These are phyloP conservation scores for Bellardia bayeri DNA, from an alignment of 2,888 invertebrate species.

Conservation along the genomic window DNA sequence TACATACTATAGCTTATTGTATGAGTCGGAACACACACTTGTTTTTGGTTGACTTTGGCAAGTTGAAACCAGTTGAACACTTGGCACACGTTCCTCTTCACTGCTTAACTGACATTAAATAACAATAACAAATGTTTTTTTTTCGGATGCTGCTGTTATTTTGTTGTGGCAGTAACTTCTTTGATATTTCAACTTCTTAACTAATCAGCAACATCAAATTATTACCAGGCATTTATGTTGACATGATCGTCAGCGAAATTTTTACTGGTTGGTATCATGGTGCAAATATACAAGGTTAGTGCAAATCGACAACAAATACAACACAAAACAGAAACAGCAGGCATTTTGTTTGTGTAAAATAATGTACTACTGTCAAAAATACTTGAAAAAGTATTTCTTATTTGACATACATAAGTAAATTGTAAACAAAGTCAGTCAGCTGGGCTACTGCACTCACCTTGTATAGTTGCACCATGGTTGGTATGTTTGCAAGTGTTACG, in stretches of 20 bases:
- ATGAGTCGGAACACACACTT: not conserved
- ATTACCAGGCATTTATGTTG: slow-evolving; percentile 62
- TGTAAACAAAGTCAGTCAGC: no score
- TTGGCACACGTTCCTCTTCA: slow-evolving; percentile 75
- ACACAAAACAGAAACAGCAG: no score
- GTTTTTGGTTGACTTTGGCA: slow-evolving; percentile 11
- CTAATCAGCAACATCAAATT: slow-evolving; percentile 63
- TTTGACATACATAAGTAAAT: no score
- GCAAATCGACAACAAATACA: no score
- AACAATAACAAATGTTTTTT: slow-evolving; percentile 64
- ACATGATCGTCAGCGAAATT: slow-evolving; percentile 53
- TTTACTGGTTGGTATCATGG: not conserved
- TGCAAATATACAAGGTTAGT: no score
- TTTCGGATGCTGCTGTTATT: slow-evolving; percentile 38
- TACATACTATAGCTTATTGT: slow-evolving; percentile 38
- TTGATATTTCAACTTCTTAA: slow-evolving; percentile 50
- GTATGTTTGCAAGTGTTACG: no score
- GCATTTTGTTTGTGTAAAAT: no score
- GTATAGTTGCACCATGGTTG: no score
- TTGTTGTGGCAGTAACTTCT: slow-evolving; percentile 59
- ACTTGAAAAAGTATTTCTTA: no score
- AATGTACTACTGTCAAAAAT: no score
- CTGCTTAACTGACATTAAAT: slow-evolving; percentile 50
- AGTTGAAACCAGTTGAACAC: slow-evolving; percentile 77
- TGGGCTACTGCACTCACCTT: no score